phyloP scores from a whole-genome alignment of 2,888 invertebrate species.

The Acronicta leporina region DNA sequence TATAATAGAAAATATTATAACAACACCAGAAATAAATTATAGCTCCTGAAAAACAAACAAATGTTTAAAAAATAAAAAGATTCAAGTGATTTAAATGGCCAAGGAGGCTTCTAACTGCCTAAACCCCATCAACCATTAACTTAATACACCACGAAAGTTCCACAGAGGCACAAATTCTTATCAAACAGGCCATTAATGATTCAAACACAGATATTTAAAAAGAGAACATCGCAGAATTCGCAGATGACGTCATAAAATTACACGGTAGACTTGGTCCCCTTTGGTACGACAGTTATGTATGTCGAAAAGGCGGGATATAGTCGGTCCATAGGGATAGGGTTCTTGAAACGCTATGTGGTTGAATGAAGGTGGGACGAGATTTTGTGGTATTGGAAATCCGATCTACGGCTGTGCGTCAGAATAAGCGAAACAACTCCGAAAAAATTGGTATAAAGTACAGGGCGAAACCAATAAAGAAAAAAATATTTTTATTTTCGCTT shows the following conservation, averaged over 20 bases:
- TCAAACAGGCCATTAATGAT: slow-evolving; percentile 40
- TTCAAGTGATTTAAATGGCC: slow-evolving; percentile 24
- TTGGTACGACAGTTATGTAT: slow-evolving; percentile 48
- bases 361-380: slow-evolving; percentile 20
- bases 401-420: not conserved
- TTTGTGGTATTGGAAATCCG: slow-evolving; percentile 17
- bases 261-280: slow-evolving; percentile 52
- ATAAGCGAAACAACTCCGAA: too few relatives aligned
- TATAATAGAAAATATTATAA: too few relatives aligned
- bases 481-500: too few relatives aligned
- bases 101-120: slow-evolving; percentile 19
- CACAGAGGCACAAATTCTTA: slow-evolving; percentile 13
- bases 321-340: slow-evolving; percentile 23
- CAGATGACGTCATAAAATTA: slow-evolving; percentile 47
- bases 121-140: slow-evolving; percentile 11
- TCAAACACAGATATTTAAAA: slow-evolving; percentile 49
- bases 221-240: slow-evolving; percentile 40
- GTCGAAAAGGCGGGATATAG: slow-evolving; percentile 39
- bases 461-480: too few relatives aligned
- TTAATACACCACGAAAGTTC: slow-evolving; percentile 23
- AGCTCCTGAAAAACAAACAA: slow-evolving; percentile 17
- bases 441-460: too few relatives aligned
- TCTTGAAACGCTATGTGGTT: slow-evolving; percentile 16
- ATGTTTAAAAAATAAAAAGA: slow-evolving; percentile 10
- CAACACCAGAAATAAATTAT: slow-evolving; percentile 7